Base-by-base conservation (phyloP, 2,888 invertebrate genomes). In the Protonemura montana region DNA sequence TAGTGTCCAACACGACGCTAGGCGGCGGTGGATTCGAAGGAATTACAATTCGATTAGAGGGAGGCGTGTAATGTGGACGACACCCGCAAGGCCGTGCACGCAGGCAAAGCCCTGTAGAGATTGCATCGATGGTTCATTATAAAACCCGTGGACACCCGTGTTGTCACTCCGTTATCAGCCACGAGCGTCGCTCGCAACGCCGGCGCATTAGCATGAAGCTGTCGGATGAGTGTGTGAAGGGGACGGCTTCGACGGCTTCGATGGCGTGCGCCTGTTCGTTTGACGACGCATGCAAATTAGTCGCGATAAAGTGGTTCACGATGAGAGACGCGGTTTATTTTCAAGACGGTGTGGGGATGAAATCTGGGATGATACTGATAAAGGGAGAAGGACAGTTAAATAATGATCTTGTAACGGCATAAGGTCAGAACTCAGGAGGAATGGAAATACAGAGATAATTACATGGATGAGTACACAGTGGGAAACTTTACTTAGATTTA, bases 41-140 rank as follows among this genome's bases (percentile, higher is more conserved):
- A 59, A 59, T 59, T 59, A 59, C 59, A 7, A 59, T 59, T 59
- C 59, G 59, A 59, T 59, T 59, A 59, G 59, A 59, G 59, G 59
- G 59, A 10, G 59, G 59, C 21, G 59, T 59, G 59, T 59, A 10
- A 35, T 21, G 13, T 7, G 59, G 59, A 10, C n/a, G n/a, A n/a
- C n/a, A n/a, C n/a, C n/a, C n/a, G n/a, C n/a, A n/a, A n/a, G n/a
- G n/a, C n/a, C n/a, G n/a, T n/a, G n/a, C n/a, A n/a, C 21, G 59
- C 59, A 16, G 59, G 35, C 35, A 35, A 35, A 35, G 35, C 35
- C 35, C 35, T 10, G 35, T 10, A 6, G 35, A 35, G 35, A 59
- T 59, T 21, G 21, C 59, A 59, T 59, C 59, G 59, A 59, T 13
- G 59, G 59, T 59, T 59, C 59, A 59, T 59, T 59, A 59, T 59